Evolutionary conservation across 2,888 invertebrate genomes (phyloP).

Genomic region (Plebejus melissa): DNA sequence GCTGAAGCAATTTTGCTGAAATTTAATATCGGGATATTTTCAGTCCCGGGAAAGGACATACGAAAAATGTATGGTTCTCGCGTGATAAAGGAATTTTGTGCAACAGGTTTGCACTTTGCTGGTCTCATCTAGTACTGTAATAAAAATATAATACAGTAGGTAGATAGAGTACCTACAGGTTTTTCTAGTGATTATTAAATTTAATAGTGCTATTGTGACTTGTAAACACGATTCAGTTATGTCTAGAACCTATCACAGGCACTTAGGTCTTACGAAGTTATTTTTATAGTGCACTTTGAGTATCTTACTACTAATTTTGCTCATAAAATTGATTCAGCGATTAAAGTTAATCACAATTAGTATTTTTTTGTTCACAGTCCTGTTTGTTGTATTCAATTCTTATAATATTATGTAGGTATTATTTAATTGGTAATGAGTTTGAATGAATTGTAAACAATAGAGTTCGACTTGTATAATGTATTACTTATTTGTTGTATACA

Average conservation of each 20-base stretch:
- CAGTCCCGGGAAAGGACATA: no score
- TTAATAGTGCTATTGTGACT: constrained; percentile 39
- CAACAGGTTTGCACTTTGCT: no score
- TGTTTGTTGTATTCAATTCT: constrained; percentile 12
- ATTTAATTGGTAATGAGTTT: neutral
- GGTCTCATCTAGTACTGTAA: neutral
- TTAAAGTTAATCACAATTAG: constrained; percentile 39
- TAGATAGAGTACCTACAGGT: neutral
- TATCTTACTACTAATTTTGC: constrained; percentile 35
- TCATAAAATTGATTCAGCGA: constrained; percentile 38
- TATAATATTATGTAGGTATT: neutral
- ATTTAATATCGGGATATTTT: no score
- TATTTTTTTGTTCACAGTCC: constrained; percentile 35
- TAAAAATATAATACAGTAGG: neutral
- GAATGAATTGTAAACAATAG: neutral
- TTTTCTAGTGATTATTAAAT: constrained; percentile 36
- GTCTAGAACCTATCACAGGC: constrained; percentile 38
- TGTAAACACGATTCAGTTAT: constrained; percentile 40
- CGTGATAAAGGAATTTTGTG: no score
- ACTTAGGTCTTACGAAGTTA: constrained; percentile 38
- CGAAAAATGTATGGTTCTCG: no score
- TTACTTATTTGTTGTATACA: neutral
- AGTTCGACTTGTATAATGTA: neutral
- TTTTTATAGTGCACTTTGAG: constrained; percentile 39
- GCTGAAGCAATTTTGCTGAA: no score